These are phyloP conservation scores for Catostylus mosaicus DNA, from an alignment of 30 jellyfish, hydroid and myxozoan genomes.

Conservation along the genomic window DNA sequence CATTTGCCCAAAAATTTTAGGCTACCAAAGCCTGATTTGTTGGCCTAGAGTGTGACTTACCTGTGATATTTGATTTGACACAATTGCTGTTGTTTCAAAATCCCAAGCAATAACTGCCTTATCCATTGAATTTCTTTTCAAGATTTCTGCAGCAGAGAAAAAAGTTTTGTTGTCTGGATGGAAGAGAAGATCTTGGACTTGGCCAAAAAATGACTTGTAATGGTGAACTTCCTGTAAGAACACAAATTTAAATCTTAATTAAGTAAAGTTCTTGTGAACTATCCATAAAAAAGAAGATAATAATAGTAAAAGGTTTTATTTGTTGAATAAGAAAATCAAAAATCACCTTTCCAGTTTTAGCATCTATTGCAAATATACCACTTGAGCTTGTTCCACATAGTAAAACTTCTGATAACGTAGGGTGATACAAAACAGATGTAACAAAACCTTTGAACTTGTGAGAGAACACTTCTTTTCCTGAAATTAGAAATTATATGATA, in stretches of 20 bases:
- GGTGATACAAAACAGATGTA: slow-evolving; percentile 68
- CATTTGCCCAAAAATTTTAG: no score
- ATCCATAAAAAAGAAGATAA: neutral
- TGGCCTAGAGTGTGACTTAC: slow-evolving; percentile 26
- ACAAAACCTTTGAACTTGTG: slow-evolving; percentile 63
- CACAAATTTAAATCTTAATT: no score
- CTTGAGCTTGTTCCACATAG: slow-evolving; percentile 66
- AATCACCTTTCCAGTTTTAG: slow-evolving; percentile 76
- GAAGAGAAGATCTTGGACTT: slow-evolving; percentile 84
- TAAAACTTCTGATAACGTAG: slow-evolving; percentile 39
- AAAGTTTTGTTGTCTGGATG: slow-evolving; percentile 79
- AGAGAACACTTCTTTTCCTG: slow-evolving; percentile 41
- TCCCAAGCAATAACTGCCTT: slow-evolving; percentile 96
- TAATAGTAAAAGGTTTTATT: neutral
- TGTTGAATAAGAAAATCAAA: neutral
- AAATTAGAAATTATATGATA: neutral
- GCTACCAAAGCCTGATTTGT: neutral
- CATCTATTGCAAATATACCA: slow-evolving; percentile 84
- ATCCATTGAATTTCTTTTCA: slow-evolving; percentile 77
- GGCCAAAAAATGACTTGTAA: slow-evolving; percentile 81
- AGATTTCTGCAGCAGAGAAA: slow-evolving; percentile 82
- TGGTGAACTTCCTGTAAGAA: slow-evolving; percentile 71
- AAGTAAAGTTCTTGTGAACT: no score
- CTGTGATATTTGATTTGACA: slow-evolving; percentile 91
- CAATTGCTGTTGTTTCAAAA: slow-evolving; percentile 72